phyloP scores from a whole-genome alignment of 53 echinoderm and acorn worm species.

The Zoroaster sp. region DNA sequence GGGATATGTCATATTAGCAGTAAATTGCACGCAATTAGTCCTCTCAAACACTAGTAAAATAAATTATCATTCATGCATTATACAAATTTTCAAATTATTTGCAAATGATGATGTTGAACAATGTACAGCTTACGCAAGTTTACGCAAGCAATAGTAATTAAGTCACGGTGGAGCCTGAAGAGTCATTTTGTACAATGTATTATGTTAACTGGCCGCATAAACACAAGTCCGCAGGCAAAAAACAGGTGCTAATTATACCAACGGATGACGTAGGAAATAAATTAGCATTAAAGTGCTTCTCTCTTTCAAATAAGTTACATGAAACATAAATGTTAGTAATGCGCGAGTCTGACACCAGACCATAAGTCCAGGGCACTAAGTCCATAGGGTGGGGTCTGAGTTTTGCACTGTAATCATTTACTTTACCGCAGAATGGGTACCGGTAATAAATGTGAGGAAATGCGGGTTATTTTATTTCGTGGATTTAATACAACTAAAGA shows the following conservation, averaged over 20 bases:
- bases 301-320: not conserved
- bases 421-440: not conserved
- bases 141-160: too few species aligned
- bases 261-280: not conserved
- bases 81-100: too few species aligned
- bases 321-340: not conserved
- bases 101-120: too few species aligned
- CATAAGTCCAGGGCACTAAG: not conserved
- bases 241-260: not conserved
- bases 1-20: too few species aligned
- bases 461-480: not conserved
- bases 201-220: not conserved
- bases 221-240: not conserved
- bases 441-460: not conserved
- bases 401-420: not conserved
- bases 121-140: too few species aligned
- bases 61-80: too few species aligned
- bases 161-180: too few species aligned
- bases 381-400: not conserved
- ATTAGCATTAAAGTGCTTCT: not conserved
- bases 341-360: not conserved
- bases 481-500: not conserved
- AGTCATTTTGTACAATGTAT: too few species aligned
- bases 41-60: too few species aligned
- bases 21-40: too few species aligned